phyloP scores from a whole-genome alignment of 2,888 invertebrate genomes.

The Epistrophe eligans region DNA sequence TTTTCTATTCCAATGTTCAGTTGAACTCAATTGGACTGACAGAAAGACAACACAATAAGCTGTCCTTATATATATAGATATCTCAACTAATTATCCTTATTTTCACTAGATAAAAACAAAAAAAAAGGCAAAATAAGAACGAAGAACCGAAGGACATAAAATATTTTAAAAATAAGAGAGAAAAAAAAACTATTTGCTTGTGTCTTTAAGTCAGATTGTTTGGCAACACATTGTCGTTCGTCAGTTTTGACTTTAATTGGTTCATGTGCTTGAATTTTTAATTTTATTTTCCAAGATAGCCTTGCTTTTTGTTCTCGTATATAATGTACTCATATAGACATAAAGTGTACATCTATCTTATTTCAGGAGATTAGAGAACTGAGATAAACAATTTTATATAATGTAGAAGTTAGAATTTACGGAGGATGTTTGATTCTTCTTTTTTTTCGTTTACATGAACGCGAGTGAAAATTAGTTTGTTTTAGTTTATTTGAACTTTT shows the following conservation, averaged over 20 bases:
- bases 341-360: neutral
- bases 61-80: slow-evolving; percentile 68
- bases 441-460: slow-evolving; percentile 12
- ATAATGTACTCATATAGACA: neutral
- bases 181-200: slow-evolving; percentile 43
- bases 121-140: neutral
- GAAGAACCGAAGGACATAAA: slow-evolving; percentile 15
- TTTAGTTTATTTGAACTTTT: slow-evolving; percentile 59
- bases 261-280: slow-evolving; percentile 74
- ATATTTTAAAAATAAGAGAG: slow-evolving; percentile 14
- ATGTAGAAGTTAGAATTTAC: slow-evolving; percentile 14
- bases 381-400: slow-evolving; percentile 42
- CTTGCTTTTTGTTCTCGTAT: slow-evolving; percentile 13
- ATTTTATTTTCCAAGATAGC: slow-evolving; percentile 69
- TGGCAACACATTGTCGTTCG: slow-evolving; percentile 55
- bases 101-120: slow-evolving; percentile 5
- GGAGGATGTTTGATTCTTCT: slow-evolving; percentile 12
- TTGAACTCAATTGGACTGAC: slow-evolving; percentile 41
- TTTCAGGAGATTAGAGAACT: slow-evolving; percentile 4
- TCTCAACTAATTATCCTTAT: slow-evolving; percentile 74
- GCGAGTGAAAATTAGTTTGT: slow-evolving; percentile 64
- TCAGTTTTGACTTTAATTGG: slow-evolving; percentile 66
- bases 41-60: slow-evolving; percentile 66
- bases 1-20: slow-evolving; percentile 41
- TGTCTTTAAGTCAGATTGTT: slow-evolving; percentile 32